A percentile compares a stretch with the other conserved stretches of the same genome.
Evolutionary conservation across 2,888 invertebrate species (phyloP).

Genomic region (Halictus quadricinctus): DNA sequence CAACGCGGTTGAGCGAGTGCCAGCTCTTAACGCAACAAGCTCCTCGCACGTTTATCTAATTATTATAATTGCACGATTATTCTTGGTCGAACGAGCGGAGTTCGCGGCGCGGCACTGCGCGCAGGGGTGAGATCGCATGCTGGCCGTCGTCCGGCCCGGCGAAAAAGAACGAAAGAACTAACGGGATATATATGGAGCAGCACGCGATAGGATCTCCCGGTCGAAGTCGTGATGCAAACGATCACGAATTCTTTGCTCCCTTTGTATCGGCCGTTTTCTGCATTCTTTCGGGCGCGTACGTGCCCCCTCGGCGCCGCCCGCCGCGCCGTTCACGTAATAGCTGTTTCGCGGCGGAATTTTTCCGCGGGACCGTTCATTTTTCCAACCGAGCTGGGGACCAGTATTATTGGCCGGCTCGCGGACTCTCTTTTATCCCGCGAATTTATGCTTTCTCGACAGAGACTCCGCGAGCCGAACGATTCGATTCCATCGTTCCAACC

Average conservation of each 20-base stretch:
- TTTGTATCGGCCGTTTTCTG: constrained; percentile 59
- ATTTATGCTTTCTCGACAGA: constrained; percentile 23
- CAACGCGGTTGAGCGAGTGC: constrained; percentile 62
- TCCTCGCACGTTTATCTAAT: constrained; percentile 79
- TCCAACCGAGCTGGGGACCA: constrained; percentile 36
- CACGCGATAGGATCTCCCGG: constrained; percentile 76
- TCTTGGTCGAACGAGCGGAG: constrained; percentile 62
- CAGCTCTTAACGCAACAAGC: constrained; percentile 66
- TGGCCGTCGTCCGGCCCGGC: constrained; percentile 28
- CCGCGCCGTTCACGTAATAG: constrained; percentile 47
- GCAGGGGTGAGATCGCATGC: constrained; percentile 65
- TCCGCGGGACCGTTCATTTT: constrained; percentile 52
- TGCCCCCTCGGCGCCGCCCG: constrained; percentile 7
- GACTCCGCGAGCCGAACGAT: constrained; percentile 1
- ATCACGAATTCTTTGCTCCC: constrained; percentile 76
- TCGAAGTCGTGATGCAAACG: constrained; percentile 72
- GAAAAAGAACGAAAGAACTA: constrained; percentile 63
- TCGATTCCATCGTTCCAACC: constrained; percentile 18
- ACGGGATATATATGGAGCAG: constrained; percentile 68
- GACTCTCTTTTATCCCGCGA: background rate
- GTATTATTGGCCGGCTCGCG: constrained; percentile 21
- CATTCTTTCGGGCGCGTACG: constrained; percentile 57
- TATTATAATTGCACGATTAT: constrained; percentile 81
- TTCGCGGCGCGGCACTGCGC: constrained; percentile 21
- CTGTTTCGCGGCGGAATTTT: constrained; percentile 50